These are phyloP conservation scores for Cactoblastis cactorum DNA, from an alignment of 2,888 invertebrate species.

Conservation along the genomic window DNA sequence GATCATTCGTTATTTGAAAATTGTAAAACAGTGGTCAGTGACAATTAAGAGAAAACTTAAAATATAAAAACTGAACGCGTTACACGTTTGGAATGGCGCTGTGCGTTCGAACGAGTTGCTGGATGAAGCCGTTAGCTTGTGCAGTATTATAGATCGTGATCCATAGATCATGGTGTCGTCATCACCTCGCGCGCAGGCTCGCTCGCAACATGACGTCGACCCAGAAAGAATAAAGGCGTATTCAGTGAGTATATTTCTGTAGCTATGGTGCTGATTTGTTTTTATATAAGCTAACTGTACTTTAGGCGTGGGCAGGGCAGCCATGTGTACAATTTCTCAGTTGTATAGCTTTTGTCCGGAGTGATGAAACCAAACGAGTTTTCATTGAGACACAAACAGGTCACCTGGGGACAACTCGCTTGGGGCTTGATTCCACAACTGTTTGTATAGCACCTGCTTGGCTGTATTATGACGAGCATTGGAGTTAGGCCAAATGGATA, in stretches of 20 bases:
- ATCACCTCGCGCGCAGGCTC: conserved; percentile 72
- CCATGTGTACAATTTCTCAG: conserved; percentile 8
- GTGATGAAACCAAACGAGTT: conserved; percentile 11
- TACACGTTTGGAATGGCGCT: conserved; percentile 27
- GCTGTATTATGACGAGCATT: neutral
- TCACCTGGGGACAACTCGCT: conserved; percentile 1
- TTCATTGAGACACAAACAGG: conserved; percentile 8
- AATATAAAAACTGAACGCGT: conserved; percentile 16
- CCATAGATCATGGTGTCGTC: conserved; percentile 75
- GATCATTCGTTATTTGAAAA: neutral
- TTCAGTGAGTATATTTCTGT: conserved; percentile 58
- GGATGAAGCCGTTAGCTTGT: conserved; percentile 41
- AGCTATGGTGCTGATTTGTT: conserved; percentile 15
- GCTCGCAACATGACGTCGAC: conserved; percentile 70
- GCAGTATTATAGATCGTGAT: conserved; percentile 59
- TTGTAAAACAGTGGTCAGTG: neutral
- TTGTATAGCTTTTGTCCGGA: conserved; percentile 3
- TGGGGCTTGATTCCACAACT: neutral
- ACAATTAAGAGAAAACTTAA: conserved; percentile 6
- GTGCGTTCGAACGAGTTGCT: conserved; percentile 25
- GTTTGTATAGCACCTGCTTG: neutral
- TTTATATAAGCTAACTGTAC: conserved; percentile 19
- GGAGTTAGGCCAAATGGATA: neutral
- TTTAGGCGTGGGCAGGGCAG: conserved; percentile 12
- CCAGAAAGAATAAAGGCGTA: conserved; percentile 73